These are phyloP conservation scores for Haliaeetus leucogaster DNA, from an alignment of 2,113 vertebrate genomes.

Conservation along the genomic window DNA sequence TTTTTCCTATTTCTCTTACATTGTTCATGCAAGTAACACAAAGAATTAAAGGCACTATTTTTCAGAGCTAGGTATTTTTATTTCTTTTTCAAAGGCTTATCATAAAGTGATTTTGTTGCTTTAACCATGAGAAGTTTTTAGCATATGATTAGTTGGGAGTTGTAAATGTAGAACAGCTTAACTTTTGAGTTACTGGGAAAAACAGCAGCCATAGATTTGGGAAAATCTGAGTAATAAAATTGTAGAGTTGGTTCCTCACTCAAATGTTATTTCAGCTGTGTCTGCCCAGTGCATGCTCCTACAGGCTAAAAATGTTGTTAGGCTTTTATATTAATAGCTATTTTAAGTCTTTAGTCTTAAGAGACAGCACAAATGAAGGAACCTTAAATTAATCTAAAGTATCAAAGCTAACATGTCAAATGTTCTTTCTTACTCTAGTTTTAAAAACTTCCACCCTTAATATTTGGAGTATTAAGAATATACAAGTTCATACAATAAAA, in stretches of 20 bases:
- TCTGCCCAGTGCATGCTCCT: constrained; percentile 4
- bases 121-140: not conserved
- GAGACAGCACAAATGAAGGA: not conserved
- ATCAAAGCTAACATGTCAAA: not conserved
- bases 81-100: not conserved
- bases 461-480: not conserved
- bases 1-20: not conserved
- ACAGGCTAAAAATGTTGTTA: constrained; percentile 39
- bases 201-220: not conserved
- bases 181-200: constrained; percentile 11
- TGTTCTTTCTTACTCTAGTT: not conserved
- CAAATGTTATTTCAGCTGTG: constrained; percentile 8
- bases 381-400: not conserved
- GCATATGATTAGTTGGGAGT: not conserved
- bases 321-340: not conserved
- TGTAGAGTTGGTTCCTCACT: not conserved
- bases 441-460: not conserved
- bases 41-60: not conserved
- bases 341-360: not conserved
- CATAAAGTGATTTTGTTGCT: not conserved
- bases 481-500: not conserved
- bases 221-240: constrained; percentile 41
- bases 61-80: not conserved
- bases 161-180: not conserved
- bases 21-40: not conserved